Conservation (phyloP, 2,888 invertebrate genomes). For the Diarsia dahlii region DNA sequence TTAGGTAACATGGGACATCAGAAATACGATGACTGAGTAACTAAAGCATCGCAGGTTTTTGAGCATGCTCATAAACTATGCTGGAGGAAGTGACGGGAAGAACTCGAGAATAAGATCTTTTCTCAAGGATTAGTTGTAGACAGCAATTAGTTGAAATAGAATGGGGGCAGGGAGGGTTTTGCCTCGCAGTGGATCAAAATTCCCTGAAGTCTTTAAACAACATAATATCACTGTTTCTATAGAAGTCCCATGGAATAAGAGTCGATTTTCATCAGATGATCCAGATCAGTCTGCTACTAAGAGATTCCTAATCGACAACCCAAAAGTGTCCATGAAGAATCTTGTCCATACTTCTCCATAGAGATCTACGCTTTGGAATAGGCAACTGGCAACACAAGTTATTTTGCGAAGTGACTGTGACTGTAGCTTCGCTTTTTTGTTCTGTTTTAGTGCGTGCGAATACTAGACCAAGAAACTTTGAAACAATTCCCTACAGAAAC, state of each 20-base stretch:
- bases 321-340: not conserved
- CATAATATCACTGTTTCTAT: not conserved
- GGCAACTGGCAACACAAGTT: too few relatives aligned
- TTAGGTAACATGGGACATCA: too few relatives aligned
- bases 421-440: too few relatives aligned
- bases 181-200: not conserved
- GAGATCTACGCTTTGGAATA: too few relatives aligned
- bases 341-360: too few relatives aligned
- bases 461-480: not conserved
- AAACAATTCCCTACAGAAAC: not conserved
- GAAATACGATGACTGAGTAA: too few relatives aligned
- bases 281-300: not conserved
- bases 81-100: not conserved
- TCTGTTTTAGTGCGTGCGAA: too few relatives aligned
- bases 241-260: not conserved
- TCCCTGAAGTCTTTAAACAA: too few relatives aligned
- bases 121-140: not conserved
- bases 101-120: not conserved
- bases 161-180: not conserved
- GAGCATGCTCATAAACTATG: too few relatives aligned
- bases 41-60: too few relatives aligned
- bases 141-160: not conserved
- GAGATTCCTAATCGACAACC: not conserved
- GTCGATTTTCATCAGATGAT: not conserved
- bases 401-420: too few relatives aligned